Conservation (phyloP, 2,888 invertebrate species). For the Vesta saturnalis region DNA sequence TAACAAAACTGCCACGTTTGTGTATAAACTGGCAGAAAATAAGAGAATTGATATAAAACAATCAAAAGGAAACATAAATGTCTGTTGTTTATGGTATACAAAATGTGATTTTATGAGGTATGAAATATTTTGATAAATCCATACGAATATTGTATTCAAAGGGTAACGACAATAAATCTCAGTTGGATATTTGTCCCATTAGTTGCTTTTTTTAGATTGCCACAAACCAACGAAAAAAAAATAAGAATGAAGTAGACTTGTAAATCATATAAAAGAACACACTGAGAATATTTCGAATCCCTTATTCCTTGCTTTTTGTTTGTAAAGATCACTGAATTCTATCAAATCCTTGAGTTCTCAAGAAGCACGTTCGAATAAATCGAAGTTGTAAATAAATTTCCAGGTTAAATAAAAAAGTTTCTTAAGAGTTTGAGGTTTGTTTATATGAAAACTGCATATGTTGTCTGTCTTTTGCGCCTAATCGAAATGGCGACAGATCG, state of each 20-base stretch:
- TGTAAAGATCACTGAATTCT: conserved; percentile 25
- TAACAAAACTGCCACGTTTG: background rate
- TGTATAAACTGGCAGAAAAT: background rate
- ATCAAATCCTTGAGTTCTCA: conserved; percentile 20
- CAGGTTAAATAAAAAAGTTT: conserved; percentile 34
- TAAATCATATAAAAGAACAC: conserved; percentile 23
- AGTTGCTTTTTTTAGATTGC: background rate
- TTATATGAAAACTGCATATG: conserved; percentile 43
- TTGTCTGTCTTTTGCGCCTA: conserved; percentile 14
- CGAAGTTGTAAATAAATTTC: conserved; percentile 36
- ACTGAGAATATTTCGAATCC: conserved; percentile 11
- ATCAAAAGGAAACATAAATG: background rate
- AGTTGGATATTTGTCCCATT: conserved; percentile 4
- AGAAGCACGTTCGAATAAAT: conserved; percentile 24
- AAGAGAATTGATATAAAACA: background rate
- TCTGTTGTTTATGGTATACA: background rate
- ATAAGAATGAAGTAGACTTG: conserved; percentile 9
- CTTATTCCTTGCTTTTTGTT: conserved; percentile 8
- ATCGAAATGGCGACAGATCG: conserved; percentile 28
- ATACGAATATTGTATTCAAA: background rate
- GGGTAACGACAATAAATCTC: background rate
- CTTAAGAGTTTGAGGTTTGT: conserved; percentile 26
- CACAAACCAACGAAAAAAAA: conserved; percentile 9
- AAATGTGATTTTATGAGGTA: conserved; percentile 7
- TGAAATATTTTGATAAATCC: conserved; percentile 3